Evolutionary conservation across 2,888 invertebrate genomes (phyloP), one percentile per base, ranked within the genome.

Genomic region (Apodemia mormo): DNA sequence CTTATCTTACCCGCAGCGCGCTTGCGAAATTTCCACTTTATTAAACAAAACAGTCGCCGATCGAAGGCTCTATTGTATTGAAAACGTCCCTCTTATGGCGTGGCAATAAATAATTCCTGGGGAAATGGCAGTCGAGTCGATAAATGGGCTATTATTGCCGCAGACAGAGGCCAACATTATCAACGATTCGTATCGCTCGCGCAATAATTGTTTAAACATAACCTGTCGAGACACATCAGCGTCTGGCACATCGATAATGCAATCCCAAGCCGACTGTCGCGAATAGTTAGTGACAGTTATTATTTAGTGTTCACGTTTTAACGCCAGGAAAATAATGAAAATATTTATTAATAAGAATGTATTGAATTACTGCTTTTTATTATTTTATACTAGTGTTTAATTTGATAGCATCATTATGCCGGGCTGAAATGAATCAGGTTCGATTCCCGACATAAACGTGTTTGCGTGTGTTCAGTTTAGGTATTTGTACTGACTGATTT

Each of bases 131-230:
- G 85, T 77, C 80, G 81, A 88, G 81, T 89, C 89, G 88, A 91
- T 90, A 90, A 91, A 90, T 86, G 89, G 89, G 82, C 90, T 90
- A 90, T 91, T 90, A 91, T 89, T 87, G 85, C 87, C 84, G 83
- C 85, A 88, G 88, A 89, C 90, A 86, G 87, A 86, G 86, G 87
- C 88, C 86, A 88, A 87, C 87, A 89, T 91, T 90, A 90, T 90
- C 89, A 85, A 87, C 85, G 87, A 90, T 88, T 91, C 86, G 87
- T 87, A 91, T 90, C 89, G 88, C 85, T 83, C 80, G 82, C 80
- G 85, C 83, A 86, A 89, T 91, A 89, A 92, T 91, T 90, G 90
- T 91, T 90, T 89, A 89, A 91, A 89, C 89, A 89, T 86, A 88
- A 87, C 83, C 82, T 82, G 84, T 84, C 80, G 85, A 79, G 82